Conservation (phyloP, 2,797 vertebrate species). For the Atherinosoma microstoma region DNA sequence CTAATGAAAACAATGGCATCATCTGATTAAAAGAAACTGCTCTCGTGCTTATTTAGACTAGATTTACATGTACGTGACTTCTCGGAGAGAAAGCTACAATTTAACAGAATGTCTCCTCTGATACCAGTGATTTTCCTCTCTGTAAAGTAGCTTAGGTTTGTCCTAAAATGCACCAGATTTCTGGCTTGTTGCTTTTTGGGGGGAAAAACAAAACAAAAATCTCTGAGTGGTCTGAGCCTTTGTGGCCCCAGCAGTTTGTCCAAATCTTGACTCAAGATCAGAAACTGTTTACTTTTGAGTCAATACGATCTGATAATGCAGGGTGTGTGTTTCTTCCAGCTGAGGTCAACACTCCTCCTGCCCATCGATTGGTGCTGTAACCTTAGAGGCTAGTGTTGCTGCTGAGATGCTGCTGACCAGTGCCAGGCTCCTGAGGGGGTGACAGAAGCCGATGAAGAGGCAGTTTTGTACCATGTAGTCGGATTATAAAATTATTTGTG, state of each 20-base stretch:
- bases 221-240: too few relatives aligned
- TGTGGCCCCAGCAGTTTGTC: neutral
- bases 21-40: too few relatives aligned
- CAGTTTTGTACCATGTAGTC: neutral
- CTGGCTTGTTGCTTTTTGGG: too few relatives aligned
- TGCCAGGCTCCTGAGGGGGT: constrained; percentile 6
- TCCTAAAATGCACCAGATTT: too few relatives aligned
- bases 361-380: constrained; percentile 67
- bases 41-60: too few relatives aligned
- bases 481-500: neutral
- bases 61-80: too few relatives aligned
- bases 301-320: constrained; percentile 73
- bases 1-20: too few relatives aligned
- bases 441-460: neutral
- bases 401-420: constrained; percentile 29
- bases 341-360: constrained; percentile 74
- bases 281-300: constrained; percentile 49
- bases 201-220: too few relatives aligned
- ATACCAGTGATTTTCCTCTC: too few relatives aligned
- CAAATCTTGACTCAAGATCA: constrained; percentile 37
- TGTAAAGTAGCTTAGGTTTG: too few relatives aligned
- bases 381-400: constrained; percentile 65
- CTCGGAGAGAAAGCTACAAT: too few relatives aligned
- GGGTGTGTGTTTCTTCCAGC: constrained; percentile 73
- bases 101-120: too few relatives aligned